A percentile compares a stretch with the other conserved stretches of the same genome.
These are phyloP conservation scores for Phoxinus phoxinus DNA, from an alignment of 2,113 vertebrate genomes.

Conservation along the genomic window DNA sequence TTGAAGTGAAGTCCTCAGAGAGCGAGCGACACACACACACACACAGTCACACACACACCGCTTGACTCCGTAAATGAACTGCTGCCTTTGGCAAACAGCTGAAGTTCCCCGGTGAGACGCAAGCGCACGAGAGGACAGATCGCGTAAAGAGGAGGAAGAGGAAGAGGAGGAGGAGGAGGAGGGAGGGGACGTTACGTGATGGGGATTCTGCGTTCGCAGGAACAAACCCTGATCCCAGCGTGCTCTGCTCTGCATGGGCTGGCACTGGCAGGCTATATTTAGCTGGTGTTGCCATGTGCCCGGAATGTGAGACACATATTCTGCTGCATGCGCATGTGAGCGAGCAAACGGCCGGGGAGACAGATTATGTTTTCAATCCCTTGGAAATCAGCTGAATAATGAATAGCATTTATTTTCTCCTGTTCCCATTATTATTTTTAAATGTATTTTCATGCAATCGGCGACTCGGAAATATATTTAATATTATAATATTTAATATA, in stretches of 20 bases:
- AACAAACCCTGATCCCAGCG: constrained; percentile 67
- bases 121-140: background rate
- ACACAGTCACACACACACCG: background rate
- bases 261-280: constrained; percentile 74
- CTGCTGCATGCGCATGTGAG: constrained; percentile 45
- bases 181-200: constrained; percentile 36
- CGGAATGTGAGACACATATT: constrained; percentile 62
- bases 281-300: constrained; percentile 79
- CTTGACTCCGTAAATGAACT: constrained; percentile 13
- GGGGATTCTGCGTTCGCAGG: constrained; percentile 45
- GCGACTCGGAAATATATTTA: no score
- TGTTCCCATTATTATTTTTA: no score
- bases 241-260: constrained; percentile 59
- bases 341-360: background rate
- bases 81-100: constrained; percentile 12
- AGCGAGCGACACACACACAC: background rate
- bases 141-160: background rate
- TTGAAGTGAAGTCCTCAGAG: background rate
- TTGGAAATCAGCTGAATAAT: no score
- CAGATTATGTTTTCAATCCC: no score
- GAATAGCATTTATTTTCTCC: no score
- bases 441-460: no score
- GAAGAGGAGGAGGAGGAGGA: background rate
- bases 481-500: no score
- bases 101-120: constrained; percentile 18